Evolutionary conservation across 2,797 vertebrate genomes (phyloP), one percentile per base, ranked within the genome.

Genomic region (Sebastes ruberrimus): DNA sequence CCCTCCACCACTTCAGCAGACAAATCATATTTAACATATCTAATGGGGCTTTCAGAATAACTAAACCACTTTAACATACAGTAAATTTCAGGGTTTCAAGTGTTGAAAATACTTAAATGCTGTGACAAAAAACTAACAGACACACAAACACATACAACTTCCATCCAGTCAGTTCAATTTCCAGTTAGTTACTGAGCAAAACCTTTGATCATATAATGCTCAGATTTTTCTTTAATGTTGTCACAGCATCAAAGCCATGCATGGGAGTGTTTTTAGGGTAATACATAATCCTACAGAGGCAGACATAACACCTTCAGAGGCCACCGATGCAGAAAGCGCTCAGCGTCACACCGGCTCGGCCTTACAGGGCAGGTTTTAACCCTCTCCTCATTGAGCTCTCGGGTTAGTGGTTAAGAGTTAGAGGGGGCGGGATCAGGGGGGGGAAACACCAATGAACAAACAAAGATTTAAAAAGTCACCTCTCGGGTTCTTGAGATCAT

Each of bases 401-500:
- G 52, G 60, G 89, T 92, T 92, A 93, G 93, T 89, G 91, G 81
- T 86, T 91, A 87, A 57, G 49, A 53, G 80, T 89, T 88, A 81
- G 65, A 63, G 65, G 62, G 62, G 67, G 1, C 13, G 62, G 77
- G 68, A 73, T 60, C 30, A 8, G 63, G 5, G 32, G 30, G 18
- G 35, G 35, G 66, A 7, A 8, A 76, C 56, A 72, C 70, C 65
- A 88, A 79, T 62, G 76, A 86, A 88, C 86, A 94, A 95, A 90
- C 91, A 96, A 93, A 94, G 79, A 87, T 95, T 92, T 81, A 97
- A 86, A 95, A 95, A 96, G 94, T 99, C 99, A 99, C 99, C 99
- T 99, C 97, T 98, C 95, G 97, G 95, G 97, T 97, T 99, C 98
- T 97, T 99, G 97, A 97, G 97, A 95, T 99, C 98, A 95, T 97